Evolutionary conservation across 1,140 invertebrate species (phyloP).

Genomic region (Charaxes varanes): DNA sequence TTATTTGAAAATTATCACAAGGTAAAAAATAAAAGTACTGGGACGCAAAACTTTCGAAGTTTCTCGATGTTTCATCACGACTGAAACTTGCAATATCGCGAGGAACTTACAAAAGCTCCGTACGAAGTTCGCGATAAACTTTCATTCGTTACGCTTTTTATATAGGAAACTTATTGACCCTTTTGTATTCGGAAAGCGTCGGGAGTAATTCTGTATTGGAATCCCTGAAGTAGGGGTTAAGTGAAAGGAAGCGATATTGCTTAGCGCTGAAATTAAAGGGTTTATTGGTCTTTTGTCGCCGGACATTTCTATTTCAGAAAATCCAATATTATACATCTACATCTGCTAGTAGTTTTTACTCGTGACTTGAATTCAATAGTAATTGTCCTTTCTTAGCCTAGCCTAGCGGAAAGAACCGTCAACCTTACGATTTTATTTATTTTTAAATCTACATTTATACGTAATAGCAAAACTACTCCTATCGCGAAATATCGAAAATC

Average conservation of each 20-base stretch:
- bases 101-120: conserved; percentile 9
- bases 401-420: too few species aligned
- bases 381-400: too few species aligned
- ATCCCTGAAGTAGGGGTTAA: conserved; percentile 24
- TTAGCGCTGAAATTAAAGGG: conserved; percentile 26
- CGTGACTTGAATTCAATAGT: background rate
- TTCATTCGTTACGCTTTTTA: conserved; percentile 26
- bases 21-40: too few species aligned
- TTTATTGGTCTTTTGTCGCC: conserved; percentile 7
- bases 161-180: conserved; percentile 32
- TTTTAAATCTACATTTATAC: too few species aligned
- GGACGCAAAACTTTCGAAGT: conserved; percentile 3
- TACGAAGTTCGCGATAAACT: conserved; percentile 13
- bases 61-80: conserved; percentile 8
- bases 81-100: conserved; percentile 2
- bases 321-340: background rate
- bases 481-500: too few species aligned
- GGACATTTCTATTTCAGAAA: too few species aligned
- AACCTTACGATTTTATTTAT: too few species aligned
- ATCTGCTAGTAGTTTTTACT: conserved; percentile 1
- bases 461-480: too few species aligned
- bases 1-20: too few species aligned
- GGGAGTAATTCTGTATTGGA: conserved; percentile 33
- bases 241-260: conserved; percentile 21
- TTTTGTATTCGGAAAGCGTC: conserved; percentile 27